A percentile compares a stretch with the other conserved stretches of the same genome.
These are phyloP conservation scores for Parazoanthus atlanticus DNA, from an alignment of 92 coral and sea anemone species.

Conservation along the genomic window DNA sequence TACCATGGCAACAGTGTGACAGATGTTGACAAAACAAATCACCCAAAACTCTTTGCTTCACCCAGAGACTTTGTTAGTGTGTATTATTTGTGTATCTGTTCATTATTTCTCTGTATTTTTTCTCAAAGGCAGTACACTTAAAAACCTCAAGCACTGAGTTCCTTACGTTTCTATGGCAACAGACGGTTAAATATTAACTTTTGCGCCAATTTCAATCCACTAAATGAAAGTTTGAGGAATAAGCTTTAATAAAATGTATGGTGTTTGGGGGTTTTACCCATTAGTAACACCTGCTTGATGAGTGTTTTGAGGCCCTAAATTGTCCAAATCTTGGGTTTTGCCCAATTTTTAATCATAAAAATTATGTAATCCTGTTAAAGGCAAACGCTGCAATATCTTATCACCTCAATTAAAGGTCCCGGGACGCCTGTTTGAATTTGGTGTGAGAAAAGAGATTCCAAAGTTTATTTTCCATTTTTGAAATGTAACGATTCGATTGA, in stretches of 20 bases:
- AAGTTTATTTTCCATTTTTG: too few species aligned
- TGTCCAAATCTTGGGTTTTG: conserved; percentile 16
- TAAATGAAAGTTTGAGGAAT: conserved; percentile 16
- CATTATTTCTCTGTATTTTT: background rate
- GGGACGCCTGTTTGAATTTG: too few species aligned
- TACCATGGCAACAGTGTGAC: conserved; percentile 25
- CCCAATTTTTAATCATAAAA: background rate
- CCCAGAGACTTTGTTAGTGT: background rate
- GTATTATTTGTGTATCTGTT: conserved; percentile 2
- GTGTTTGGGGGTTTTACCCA: conserved; percentile 5
- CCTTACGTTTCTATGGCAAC: conserved; percentile 19
- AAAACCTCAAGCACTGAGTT: background rate
- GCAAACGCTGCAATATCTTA: too few species aligned
- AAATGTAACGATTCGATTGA: too few species aligned
- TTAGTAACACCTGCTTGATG: conserved; percentile 3
- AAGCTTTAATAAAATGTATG: background rate
- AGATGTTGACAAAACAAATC: conserved; percentile 8
- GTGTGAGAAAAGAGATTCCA: too few species aligned
- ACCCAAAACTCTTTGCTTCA: conserved; percentile 5
- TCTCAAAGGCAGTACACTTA: conserved; percentile 23
- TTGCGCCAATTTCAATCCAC: conserved; percentile 3
- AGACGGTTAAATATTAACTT: conserved; percentile 13
- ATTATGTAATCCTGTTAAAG: too few species aligned
- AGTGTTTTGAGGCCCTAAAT: conserved; percentile 14
- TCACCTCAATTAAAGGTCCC: too few species aligned